phyloP scores from a whole-genome alignment of 1,140 invertebrate genomes.

The Pseudomyrmex gracilis region DNA sequence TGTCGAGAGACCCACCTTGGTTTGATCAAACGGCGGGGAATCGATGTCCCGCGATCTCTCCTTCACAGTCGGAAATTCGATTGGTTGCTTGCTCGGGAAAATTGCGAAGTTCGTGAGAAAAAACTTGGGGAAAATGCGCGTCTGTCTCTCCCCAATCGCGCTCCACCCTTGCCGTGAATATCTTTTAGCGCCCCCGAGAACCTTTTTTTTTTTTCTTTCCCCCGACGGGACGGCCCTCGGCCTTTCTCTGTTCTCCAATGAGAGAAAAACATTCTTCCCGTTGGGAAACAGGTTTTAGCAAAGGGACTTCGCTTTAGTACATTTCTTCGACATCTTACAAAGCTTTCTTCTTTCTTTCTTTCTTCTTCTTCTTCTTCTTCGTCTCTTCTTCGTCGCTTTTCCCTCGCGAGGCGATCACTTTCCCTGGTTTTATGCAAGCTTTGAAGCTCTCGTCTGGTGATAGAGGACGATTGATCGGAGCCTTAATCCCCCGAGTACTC shows the following conservation, averaged over 20 bases:
- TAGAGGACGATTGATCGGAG: conserved; percentile 43
- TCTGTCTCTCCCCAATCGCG: background rate
- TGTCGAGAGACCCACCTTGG: background rate
- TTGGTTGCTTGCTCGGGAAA: conserved; percentile 32
- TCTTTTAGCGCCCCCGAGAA: conserved; percentile 30
- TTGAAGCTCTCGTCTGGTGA: conserved; percentile 26
- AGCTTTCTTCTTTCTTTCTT: background rate
- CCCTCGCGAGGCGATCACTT: conserved; percentile 12
- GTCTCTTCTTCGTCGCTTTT: too few species aligned
- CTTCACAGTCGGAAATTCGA: conserved; percentile 45
- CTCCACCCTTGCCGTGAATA: conserved; percentile 17
- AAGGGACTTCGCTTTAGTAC: conserved; percentile 30
- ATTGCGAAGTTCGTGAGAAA: conserved; percentile 43
- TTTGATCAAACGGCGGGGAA: conserved; percentile 38
- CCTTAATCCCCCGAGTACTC: conserved; percentile 14
- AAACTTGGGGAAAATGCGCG: conserved; percentile 37
- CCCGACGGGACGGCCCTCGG: background rate
- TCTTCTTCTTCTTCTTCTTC: background rate
- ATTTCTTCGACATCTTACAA: conserved; percentile 1
- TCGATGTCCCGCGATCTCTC: conserved; percentile 37
- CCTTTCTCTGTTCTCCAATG: background rate
- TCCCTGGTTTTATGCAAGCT: conserved; percentile 41
- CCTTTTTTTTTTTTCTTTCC: background rate
- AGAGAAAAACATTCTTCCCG: conserved; percentile 25
- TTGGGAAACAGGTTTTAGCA: conserved; percentile 22